Evolutionary conservation across 2,888 invertebrate genomes (phyloP).

Genomic region (Zele albiditarsus): DNA sequence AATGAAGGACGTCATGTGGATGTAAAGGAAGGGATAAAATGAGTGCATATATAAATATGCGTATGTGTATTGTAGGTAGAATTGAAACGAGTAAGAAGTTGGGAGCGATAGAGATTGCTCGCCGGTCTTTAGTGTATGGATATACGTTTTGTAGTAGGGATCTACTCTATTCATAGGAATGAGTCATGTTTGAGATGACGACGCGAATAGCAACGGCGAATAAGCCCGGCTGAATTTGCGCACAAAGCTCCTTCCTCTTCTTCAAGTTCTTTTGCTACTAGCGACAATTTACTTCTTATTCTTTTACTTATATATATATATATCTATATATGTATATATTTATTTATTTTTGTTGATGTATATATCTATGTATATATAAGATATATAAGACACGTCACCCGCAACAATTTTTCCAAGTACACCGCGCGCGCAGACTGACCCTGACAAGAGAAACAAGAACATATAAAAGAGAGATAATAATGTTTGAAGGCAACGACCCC

Average conservation of each 20-base stretch:
- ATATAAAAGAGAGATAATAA: slow-evolving; percentile 36
- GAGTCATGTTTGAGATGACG: slow-evolving; percentile 65
- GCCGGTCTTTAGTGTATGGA: not conserved
- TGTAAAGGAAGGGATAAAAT: not conserved
- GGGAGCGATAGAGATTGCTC: not conserved
- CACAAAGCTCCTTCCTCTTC: slow-evolving; percentile 51
- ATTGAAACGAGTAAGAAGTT: not conserved
- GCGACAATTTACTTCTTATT: not conserved
- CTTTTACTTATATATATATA: not conserved
- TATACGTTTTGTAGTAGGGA: slow-evolving; percentile 45
- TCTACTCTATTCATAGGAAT: slow-evolving; percentile 65
- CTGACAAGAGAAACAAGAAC: slow-evolving; percentile 35
- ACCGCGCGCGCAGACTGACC: slow-evolving; percentile 32
- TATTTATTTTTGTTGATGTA: too few species aligned
- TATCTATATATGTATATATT: too few species aligned
- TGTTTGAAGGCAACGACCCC: slow-evolving; percentile 42
- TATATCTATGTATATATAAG: too few species aligned
- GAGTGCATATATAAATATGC: not conserved
- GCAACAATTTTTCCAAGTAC: slow-evolving; percentile 40
- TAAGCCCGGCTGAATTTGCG: slow-evolving; percentile 66
- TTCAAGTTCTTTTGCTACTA: too few species aligned
- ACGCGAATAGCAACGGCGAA: slow-evolving; percentile 58
- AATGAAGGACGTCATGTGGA: slow-evolving; percentile 24
- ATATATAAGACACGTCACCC: slow-evolving; percentile 21
- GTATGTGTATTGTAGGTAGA: not conserved